These are phyloP conservation scores for Proisotoma minuta DNA, from an alignment of 2,888 invertebrate genomes.

Conservation along the genomic window DNA sequence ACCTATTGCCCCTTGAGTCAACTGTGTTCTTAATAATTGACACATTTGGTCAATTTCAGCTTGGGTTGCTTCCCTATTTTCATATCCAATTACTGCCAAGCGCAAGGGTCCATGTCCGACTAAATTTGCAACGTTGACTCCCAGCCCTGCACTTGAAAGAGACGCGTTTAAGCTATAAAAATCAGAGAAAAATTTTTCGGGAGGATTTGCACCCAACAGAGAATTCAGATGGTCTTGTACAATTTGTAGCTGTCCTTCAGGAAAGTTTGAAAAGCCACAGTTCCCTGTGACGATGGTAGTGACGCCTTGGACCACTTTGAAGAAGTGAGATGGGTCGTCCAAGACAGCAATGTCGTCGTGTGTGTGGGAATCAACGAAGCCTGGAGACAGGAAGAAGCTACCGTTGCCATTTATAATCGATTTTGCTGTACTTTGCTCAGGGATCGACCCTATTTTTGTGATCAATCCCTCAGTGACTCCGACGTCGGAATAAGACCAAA, in stretches of 20 bases:
- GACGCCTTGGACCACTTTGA: slow-evolving; percentile 43
- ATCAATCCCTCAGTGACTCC: slow-evolving; percentile 26
- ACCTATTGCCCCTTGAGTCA: slow-evolving; percentile 37
- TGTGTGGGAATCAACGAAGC: slow-evolving; percentile 45
- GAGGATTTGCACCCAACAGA: slow-evolving; percentile 30
- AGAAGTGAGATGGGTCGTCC: slow-evolving; percentile 27
- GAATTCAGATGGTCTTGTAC: slow-evolving; percentile 36
- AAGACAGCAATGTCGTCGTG: slow-evolving; percentile 44
- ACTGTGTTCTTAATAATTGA: slow-evolving; percentile 25
- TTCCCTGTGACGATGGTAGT: slow-evolving; percentile 43
- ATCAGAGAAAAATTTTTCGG: slow-evolving; percentile 26
- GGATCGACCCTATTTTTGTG: slow-evolving; percentile 20
- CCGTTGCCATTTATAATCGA: slow-evolving; percentile 25
- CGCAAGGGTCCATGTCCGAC: slow-evolving; percentile 45
- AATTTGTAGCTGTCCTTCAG: slow-evolving; percentile 27
- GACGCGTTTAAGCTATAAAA: slow-evolving; percentile 19
- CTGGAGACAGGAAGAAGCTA: slow-evolving; percentile 37
- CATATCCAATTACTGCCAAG: slow-evolving; percentile 42
- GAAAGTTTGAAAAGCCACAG: slow-evolving; percentile 44
- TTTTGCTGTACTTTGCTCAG: neutral
- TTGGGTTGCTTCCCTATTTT: slow-evolving; percentile 38
- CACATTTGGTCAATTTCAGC: slow-evolving; percentile 37
- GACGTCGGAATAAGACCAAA: slow-evolving; percentile 28
- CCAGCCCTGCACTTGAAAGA: slow-evolving; percentile 17
- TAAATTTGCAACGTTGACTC: slow-evolving; percentile 36